Conservation (phyloP, 2,797 vertebrate species). For the Anniella stebbinsi region DNA sequence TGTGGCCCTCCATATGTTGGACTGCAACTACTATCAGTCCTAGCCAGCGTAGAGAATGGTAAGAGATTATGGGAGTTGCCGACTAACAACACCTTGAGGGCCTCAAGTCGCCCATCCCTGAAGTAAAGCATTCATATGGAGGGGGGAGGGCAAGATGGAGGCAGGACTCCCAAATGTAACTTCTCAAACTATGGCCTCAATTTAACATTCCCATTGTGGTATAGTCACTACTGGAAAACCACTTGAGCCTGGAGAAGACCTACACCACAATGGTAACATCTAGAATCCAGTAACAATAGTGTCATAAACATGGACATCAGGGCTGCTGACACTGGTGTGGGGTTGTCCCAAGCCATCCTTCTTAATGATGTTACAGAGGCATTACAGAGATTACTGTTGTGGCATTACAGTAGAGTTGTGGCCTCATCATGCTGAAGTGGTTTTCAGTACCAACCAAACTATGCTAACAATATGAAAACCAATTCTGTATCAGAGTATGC, state of each 20-base stretch:
- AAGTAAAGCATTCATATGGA: too few relatives aligned
- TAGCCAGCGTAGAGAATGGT: too few relatives aligned
- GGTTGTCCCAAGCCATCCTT: neutral
- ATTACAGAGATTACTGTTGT: neutral
- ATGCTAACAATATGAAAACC: neutral
- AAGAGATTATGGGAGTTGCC: too few relatives aligned
- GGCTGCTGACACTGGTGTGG: neutral
- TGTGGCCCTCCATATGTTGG: too few relatives aligned
- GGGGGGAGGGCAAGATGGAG: neutral
- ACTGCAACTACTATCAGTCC: too few relatives aligned
- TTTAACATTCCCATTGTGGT: neutral
- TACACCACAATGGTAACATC: neutral
- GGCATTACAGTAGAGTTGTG: neutral
- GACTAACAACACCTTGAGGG: too few relatives aligned
- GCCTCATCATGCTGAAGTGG: neutral
- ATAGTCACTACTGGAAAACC: neutral
- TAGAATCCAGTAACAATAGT: neutral
- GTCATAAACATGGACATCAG: neutral
- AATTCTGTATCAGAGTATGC: neutral
- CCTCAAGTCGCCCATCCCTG: too few relatives aligned
- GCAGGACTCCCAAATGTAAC: neutral
- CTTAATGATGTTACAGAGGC: neutral
- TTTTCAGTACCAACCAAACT: neutral
- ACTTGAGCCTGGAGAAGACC: neutral
- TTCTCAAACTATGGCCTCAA: neutral